Base-by-base conservation (phyloP, 2,797 vertebrate genomes). In the Benthosema pterotum region DNA sequence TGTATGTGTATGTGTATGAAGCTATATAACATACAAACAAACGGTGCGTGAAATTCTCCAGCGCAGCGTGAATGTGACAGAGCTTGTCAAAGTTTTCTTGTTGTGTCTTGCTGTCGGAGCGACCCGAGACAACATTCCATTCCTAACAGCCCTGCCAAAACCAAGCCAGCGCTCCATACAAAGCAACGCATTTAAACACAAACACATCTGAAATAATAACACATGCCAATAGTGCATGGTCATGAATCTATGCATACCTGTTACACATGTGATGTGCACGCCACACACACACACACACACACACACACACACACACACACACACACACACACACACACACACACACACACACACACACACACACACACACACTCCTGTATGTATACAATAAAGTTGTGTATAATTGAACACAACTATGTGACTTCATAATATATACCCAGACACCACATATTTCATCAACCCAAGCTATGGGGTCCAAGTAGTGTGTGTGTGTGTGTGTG, bases 31-130 rank as follows among this genome's bases (percentile, higher is more conserved):
- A 25, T 25, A 25, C 3, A 11, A 59, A 22, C n/a, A 73, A 14
- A 5, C 6, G 52, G 56, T 61, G 22, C 52, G 69, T 74, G 60
- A 43, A 18, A 56, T 13, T 42, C 25, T 52, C 25, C 13, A 5
- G 8, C 56, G 38, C 22, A 4, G 32, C 11, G 7, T 60, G 45
- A 64, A 68, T 42, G 75, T 63, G 66, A 71, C 65, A 58, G 61
- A 28, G 38, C 17, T 16, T 16, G 7, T 47, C 17, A 65, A n/a
- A 12, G 42, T 46, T 48, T 62, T 81, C 76, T 59, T 78, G 72
- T 71, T 1, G 59, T 52, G 74, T 72, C 5, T 78, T 63, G 67
- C 65, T 38, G 63, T 18, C 8, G 52, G 11, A 69, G 66, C 61
- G 22, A 25, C 22, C 5, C 22, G 43, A 52, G 68, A 59, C 63